A percentile compares a stretch with the other conserved stretches of the same genome.
These are phyloP conservation scores for Pollachius pollachius DNA, from an alignment of 2,113 vertebrate genomes.

Conservation along the genomic window DNA sequence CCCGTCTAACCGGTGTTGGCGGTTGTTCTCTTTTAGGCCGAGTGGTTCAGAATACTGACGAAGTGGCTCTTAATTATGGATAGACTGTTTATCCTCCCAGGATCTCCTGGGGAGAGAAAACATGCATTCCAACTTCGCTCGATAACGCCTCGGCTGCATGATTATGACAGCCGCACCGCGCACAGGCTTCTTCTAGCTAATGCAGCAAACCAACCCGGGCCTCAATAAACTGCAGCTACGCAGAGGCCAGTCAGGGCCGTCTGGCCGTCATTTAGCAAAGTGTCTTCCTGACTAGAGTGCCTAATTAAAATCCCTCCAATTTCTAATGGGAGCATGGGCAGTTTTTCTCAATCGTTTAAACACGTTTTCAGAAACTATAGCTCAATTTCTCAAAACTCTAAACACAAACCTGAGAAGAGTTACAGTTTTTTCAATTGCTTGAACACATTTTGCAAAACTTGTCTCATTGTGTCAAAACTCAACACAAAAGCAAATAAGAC, in stretches of 20 bases:
- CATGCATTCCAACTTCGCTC: conserved; percentile 50
- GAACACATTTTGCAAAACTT: too few relatives aligned
- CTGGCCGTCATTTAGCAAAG: background rate
- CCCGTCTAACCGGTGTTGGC: conserved; percentile 48
- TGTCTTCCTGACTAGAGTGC: background rate
- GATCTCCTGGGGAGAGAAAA: conserved; percentile 58
- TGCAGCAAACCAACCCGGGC: conserved; percentile 19
- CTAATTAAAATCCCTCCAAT: conserved; percentile 9
- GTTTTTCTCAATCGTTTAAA: too few relatives aligned
- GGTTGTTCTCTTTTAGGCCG: conserved; percentile 61
- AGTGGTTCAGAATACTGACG: conserved; percentile 60
- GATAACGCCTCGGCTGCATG: conserved; percentile 27
- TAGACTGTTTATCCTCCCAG: conserved; percentile 67
- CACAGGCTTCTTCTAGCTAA: conserved; percentile 24
- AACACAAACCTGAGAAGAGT: too few relatives aligned
- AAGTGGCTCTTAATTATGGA: conserved; percentile 67
- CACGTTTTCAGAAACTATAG: too few relatives aligned
- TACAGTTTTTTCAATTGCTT: too few relatives aligned
- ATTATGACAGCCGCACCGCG: conserved; percentile 46
- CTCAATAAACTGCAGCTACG: background rate
- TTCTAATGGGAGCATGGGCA: background rate
- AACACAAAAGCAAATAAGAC: too few relatives aligned
- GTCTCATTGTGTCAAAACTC: too few relatives aligned
- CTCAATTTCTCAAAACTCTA: too few relatives aligned
- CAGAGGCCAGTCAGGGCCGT: conserved; percentile 17